These are phyloP conservation scores for Chitala chitala DNA, from an alignment of 2,113 vertebrate genomes.

Conservation along the genomic window DNA sequence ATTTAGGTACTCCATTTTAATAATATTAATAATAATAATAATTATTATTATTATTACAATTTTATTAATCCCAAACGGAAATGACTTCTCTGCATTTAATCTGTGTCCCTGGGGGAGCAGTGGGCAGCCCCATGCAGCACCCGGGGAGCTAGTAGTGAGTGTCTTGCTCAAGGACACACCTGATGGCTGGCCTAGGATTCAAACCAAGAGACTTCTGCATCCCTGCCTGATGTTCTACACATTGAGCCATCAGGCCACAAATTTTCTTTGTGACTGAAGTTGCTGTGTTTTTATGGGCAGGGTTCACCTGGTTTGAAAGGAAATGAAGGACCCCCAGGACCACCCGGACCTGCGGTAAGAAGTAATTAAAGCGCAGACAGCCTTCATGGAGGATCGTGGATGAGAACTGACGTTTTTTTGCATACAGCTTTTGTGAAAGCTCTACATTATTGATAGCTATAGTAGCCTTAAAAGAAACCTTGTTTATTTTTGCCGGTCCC, in stretches of 20 bases:
- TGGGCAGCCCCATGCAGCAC: too few relatives aligned
- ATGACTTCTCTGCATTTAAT: too few relatives aligned
- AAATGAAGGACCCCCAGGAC: conserved; percentile 78
- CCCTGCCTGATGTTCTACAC: too few relatives aligned
- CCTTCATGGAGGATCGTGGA: background rate
- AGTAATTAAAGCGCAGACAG: background rate
- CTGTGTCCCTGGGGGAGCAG: too few relatives aligned
- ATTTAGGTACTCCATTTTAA: background rate
- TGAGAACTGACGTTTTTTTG: background rate
- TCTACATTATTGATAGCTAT: background rate
- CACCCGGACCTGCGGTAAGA: conserved; percentile 80
- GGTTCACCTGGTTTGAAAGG: conserved; percentile 88
- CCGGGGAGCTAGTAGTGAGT: too few relatives aligned
- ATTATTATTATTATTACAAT: too few relatives aligned
- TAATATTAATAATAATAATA: too few relatives aligned
- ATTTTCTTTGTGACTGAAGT: background rate
- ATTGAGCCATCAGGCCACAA: too few relatives aligned
- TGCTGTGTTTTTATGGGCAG: conserved; percentile 48
- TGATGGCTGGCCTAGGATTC: too few relatives aligned
- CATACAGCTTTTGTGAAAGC: conserved; percentile 1
- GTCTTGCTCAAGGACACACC: too few relatives aligned
- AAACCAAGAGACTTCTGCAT: too few relatives aligned
- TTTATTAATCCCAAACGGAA: too few relatives aligned
- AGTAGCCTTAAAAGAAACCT: background rate
- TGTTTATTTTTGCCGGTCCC: background rate